Evolutionary conservation across 2,888 invertebrate genomes (phyloP), one percentile per base, ranked within the genome.

Genomic region (Dicyrtomina minuta): DNA sequence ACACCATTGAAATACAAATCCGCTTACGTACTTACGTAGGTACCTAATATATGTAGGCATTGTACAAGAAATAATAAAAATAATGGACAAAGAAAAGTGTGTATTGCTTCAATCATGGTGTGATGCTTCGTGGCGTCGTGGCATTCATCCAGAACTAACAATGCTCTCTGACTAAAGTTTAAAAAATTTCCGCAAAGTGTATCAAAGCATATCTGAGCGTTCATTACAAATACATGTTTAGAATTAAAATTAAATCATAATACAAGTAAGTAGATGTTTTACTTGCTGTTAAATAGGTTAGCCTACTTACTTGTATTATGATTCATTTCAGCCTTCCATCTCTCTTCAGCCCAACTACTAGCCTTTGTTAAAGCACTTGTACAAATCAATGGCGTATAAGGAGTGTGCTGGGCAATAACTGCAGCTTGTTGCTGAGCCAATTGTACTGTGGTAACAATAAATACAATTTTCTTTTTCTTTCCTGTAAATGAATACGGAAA

Each of bases 61-160:
- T 6, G n/a, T n/a, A 6, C 4, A n/a, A 20, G 20, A 12, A 24
- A 20, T 22, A 20, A 51, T 22, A 4, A 12, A 27, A 26, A 58
- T n/a, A n/a, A n/a, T n/a, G n/a, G n/a, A n/a, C n/a, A n/a, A n/a
- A n/a, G n/a, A n/a, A 26, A 58, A 33, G 20, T 10, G 17, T 59
- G 26, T 33, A 59, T 22, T 33, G 93, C 86, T 70, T 87, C 83
- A 20, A 90, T 84, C 90, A 93, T 95, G 0, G 92, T 89, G 81
- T 95, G 93, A 68, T 88, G 86, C 20, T 87, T 87, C 0, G 90
- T 89, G 0, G 89, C 93, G 80, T 90, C 89, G 80, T 99, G 98
- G 79, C 97, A 97, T 81, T 99, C 97, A 81, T 98, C 98, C 79
- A 98, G 89, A 72, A 99, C 88, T 12, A 96, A 80, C 27, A 97